Base-by-base conservation (phyloP, 2,113 vertebrate species). In the Barbus barbus region DNA sequence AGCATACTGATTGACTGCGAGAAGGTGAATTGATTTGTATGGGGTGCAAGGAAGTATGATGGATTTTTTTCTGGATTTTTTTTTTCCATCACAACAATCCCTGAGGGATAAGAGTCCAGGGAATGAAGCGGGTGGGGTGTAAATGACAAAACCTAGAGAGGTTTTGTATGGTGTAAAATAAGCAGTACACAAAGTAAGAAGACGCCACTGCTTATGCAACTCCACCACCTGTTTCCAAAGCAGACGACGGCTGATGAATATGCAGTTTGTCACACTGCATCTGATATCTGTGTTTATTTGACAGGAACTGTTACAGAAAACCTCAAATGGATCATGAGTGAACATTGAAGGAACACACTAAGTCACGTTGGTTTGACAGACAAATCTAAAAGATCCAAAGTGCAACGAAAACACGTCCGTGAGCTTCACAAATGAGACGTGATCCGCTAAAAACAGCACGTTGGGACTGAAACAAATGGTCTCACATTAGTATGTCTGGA, bases 1-100 rank as follows among this genome's bases (percentile, higher is more conserved):
- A 78, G 48, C 28, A 80, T 73, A 72, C 60, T 87, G 84, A 85
- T 76, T 58, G 84, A 87, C 81, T 79, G 80, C 20, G 38, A 87
- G 81, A n/a, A 85, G 83, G 83, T 85, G 86, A 87, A 85, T 83
- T 75, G 84, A 87, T 85, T 87, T 69, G 75, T 79, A 87, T 85
- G 82, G 86, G 22, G 63, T 63, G 58, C 61, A 67, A 53, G 86
- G 58, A 75, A 75, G 67, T 58, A 83, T 58, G 74, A 85, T 53
- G 75, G 44, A 61, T 63, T 51, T 51, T 85, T 74, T 73, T 44
- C 38, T 24, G 36, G 12, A 12, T 44, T 41, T 73, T 72, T 78
- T 78, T 85, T 73, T 61, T 28, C 73, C 83, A 87, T 75, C 83
- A 85, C 46, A 85, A 85, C 81, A 80, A 76, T 69, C 84, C 84